Evolutionary conservation across 2,888 invertebrate genomes (phyloP).

Genomic region (Fragum whitleyi): DNA sequence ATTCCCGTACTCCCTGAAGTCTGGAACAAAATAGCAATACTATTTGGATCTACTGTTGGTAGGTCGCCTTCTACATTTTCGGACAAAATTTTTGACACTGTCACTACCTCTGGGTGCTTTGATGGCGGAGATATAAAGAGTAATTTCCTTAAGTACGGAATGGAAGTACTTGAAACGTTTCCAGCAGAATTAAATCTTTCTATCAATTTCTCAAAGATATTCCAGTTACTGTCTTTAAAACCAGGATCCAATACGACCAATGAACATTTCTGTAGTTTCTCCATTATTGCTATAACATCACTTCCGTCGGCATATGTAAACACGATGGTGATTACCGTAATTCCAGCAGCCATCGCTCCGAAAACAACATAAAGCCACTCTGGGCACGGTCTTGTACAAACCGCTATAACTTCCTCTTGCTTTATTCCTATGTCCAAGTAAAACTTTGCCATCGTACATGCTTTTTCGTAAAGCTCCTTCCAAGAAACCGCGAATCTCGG

Average conservation of each 20-base stretch:
- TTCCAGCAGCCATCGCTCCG: conserved; percentile 37
- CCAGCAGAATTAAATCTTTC: conserved; percentile 18
- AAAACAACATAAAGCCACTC: conserved; percentile 43
- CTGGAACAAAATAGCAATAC: conserved; percentile 30
- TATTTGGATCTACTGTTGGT: conserved; percentile 18
- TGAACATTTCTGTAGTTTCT: conserved; percentile 38
- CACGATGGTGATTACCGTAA: conserved; percentile 6
- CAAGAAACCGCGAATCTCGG: conserved; percentile 6
- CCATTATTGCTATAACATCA: conserved; percentile 33
- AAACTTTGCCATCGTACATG: background rate
- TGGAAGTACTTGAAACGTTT: conserved; percentile 7
- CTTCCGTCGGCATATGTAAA: conserved; percentile 16
- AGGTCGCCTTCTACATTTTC: background rate
- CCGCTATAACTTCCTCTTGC: conserved; percentile 30
- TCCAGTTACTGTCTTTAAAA: conserved; percentile 20
- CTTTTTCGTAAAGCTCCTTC: conserved; percentile 13
- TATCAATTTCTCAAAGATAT: conserved; percentile 31
- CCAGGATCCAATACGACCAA: conserved; percentile 30
- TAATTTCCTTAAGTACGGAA: conserved; percentile 32
- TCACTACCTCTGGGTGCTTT: background rate
- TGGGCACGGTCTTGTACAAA: conserved; percentile 28
- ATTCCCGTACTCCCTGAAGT: conserved; percentile 52
- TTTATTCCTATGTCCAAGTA: conserved; percentile 22
- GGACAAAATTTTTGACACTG: conserved; percentile 13
- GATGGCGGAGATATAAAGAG: conserved; percentile 2